Conservation (phyloP, 64 coral and sea anemone species). For the Montipora efflorescens region DNA sequence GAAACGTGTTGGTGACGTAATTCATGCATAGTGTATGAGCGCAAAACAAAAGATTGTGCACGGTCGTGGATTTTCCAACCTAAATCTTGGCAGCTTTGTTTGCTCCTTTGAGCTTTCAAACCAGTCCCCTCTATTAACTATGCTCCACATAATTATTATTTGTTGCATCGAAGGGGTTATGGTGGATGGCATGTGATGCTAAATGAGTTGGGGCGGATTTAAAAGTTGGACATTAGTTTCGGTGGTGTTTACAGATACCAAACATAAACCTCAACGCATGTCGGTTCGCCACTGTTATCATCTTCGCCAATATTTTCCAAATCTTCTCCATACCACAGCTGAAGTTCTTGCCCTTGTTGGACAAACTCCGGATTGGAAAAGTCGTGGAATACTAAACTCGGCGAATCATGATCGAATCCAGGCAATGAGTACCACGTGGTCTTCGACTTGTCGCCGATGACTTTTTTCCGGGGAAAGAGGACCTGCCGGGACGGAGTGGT, state of each 20-base stretch:
- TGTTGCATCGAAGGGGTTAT: too few species aligned
- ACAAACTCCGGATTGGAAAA: slow-evolving; percentile 35
- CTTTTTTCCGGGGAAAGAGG: slow-evolving; percentile 6
- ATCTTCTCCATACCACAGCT: slow-evolving; percentile 65
- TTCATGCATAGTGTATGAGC: too few species aligned
- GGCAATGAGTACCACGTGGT: slow-evolving; percentile 39
- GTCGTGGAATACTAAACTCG: slow-evolving; percentile 33
- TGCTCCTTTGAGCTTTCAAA: too few species aligned
- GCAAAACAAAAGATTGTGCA: too few species aligned
- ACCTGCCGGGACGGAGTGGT: background rate
- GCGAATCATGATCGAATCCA: slow-evolving; percentile 25
- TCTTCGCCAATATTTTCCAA: background rate
- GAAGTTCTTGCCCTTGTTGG: slow-evolving; percentile 1
- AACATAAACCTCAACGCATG: slow-evolving; percentile 49
- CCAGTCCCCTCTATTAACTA: too few species aligned
- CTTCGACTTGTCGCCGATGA: slow-evolving; percentile 18
- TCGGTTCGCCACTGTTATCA: slow-evolving; percentile 2
- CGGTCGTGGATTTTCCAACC: too few species aligned
- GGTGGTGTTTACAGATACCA: slow-evolving; percentile 18
- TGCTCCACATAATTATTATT: too few species aligned
- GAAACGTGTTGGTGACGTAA: too few species aligned
- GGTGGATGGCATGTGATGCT: too few species aligned
- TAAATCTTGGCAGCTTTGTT: too few species aligned
- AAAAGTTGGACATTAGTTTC: background rate
- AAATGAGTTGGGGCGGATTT: background rate